Percentiles rank a stretch among this genome's conserved stretches.
phyloP scores from a whole-genome alignment of 2,888 invertebrate genomes.

The Ornithoptera alexandrae region DNA sequence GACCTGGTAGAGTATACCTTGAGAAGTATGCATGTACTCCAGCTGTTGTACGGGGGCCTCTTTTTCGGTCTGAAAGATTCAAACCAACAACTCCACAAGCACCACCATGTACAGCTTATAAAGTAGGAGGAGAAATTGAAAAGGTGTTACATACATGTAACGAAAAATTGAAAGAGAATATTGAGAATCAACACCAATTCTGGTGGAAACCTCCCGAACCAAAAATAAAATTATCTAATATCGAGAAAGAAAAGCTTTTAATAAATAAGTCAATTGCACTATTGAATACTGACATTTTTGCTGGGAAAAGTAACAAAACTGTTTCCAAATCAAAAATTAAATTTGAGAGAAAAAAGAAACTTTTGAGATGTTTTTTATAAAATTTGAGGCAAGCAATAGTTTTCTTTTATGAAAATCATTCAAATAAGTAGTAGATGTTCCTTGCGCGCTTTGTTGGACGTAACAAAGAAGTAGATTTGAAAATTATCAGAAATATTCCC shows the following conservation, averaged over 20 bases:
- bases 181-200: conserved; percentile 48
- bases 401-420: too few species aligned
- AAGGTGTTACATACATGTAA: conserved; percentile 59
- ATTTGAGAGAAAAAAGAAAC: conserved; percentile 35
- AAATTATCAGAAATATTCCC: too few species aligned
- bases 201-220: conserved; percentile 44
- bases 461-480: too few species aligned
- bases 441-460: too few species aligned
- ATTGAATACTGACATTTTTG: conserved; percentile 41
- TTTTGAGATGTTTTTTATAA: conserved; percentile 42
- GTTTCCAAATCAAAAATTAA: conserved; percentile 2
- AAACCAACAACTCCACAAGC: conserved; percentile 28
- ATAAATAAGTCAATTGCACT: conserved; percentile 51
- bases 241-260: conserved; percentile 48
- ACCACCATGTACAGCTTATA: conserved; percentile 62
- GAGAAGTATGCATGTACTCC: conserved; percentile 51
- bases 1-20: conserved; percentile 53
- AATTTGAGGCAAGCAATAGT: too few species aligned
- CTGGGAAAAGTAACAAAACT: conserved; percentile 8
- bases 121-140: conserved; percentile 52
- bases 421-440: too few species aligned
- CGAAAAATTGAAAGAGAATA: conserved; percentile 50
- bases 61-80: conserved; percentile 53
- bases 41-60: conserved; percentile 56
- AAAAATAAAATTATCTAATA: conserved; percentile 38